A percentile compares a stretch with the other conserved stretches of the same genome.
These are phyloP conservation scores for Propsilocerus akamusi DNA, from an alignment of 1,140 invertebrate species.

Conservation along the genomic window DNA sequence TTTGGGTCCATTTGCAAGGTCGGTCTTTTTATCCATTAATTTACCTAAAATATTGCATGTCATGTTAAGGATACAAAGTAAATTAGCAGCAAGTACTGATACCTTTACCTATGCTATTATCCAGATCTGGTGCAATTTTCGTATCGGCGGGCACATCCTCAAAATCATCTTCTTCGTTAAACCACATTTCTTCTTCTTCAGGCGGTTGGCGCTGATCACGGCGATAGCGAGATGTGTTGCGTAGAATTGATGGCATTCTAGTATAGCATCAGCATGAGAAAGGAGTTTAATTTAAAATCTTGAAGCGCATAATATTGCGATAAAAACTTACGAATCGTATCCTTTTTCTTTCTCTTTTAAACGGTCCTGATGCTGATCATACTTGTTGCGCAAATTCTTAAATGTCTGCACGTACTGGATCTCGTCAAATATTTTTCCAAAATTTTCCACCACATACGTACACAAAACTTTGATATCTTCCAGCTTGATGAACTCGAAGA, in stretches of 20 bases:
- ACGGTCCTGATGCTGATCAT: slow-evolving; percentile 89
- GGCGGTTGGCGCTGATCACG: slow-evolving; percentile 83
- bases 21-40: slow-evolving; percentile 6
- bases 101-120: slow-evolving; percentile 29
- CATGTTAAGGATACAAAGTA: slow-evolving; percentile 9
- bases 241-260: slow-evolving; percentile 45
- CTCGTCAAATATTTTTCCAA: slow-evolving; percentile 79
- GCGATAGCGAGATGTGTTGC: slow-evolving; percentile 64
- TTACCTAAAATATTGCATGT: slow-evolving; percentile 1
- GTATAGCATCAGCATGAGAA: neutral
- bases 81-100: slow-evolving; percentile 30
- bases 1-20: neutral
- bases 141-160: slow-evolving; percentile 54
- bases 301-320: neutral
- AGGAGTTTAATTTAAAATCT: neutral
- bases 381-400: slow-evolving; percentile 73
- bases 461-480: slow-evolving; percentile 93
- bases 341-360: slow-evolving; percentile 64
- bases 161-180: slow-evolving; percentile 90
- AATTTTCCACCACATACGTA: slow-evolving; percentile 87
- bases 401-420: slow-evolving; percentile 97
- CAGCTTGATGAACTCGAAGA: slow-evolving; percentile 97
- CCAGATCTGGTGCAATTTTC: slow-evolving; percentile 22
- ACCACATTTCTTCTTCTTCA: slow-evolving; percentile 98
- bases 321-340: slow-evolving; percentile 40